phyloP scores from a whole-genome alignment of 2,888 invertebrate species.

The Polydrusus tereticollis region DNA sequence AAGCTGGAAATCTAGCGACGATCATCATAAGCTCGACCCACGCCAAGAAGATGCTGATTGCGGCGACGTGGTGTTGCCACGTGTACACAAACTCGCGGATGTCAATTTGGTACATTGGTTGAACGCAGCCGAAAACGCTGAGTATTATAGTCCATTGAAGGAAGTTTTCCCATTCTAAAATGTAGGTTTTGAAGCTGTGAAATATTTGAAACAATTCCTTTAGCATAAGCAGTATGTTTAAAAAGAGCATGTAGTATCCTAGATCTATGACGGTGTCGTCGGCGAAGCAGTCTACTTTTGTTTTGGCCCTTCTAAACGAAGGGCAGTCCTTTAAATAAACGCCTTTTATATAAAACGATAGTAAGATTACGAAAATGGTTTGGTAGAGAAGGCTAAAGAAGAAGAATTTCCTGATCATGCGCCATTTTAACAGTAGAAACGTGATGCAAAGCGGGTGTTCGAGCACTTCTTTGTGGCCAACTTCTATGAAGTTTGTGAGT shows the following conservation, averaged over 20 bases:
- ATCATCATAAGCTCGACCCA: constrained; percentile 91
- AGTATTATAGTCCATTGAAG: constrained; percentile 83
- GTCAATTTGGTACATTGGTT: constrained; percentile 60
- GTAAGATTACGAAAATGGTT: constrained; percentile 80
- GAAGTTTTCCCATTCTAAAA: constrained; percentile 88
- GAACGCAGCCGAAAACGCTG: constrained; percentile 78
- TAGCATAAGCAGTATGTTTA: constrained; percentile 75
- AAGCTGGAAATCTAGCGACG: constrained; percentile 87
- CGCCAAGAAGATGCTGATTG: constrained; percentile 82
- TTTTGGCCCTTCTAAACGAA: constrained; percentile 45
- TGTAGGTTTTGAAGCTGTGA: constrained; percentile 78
- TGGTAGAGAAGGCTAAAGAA: constrained; percentile 84
- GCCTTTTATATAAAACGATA: constrained; percentile 79
- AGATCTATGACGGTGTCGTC: constrained; percentile 54
- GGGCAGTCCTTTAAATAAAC: constrained; percentile 70
- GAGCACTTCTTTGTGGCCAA: constrained; percentile 82
- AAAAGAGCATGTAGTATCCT: constrained; percentile 74
- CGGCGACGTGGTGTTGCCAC: constrained; percentile 87
- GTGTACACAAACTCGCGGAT: constrained; percentile 62
- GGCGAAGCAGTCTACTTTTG: constrained; percentile 56
- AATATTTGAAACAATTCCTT: constrained; percentile 87
- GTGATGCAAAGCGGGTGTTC: constrained; percentile 90
- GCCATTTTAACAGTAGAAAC: constrained; percentile 87
- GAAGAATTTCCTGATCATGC: constrained; percentile 85
- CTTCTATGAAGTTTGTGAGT: constrained; percentile 80